Percentiles rank a stretch among this genome's conserved stretches.
These are phyloP conservation scores for Aphyosemion australe DNA, from an alignment of 2,113 vertebrate species.

Conservation along the genomic window DNA sequence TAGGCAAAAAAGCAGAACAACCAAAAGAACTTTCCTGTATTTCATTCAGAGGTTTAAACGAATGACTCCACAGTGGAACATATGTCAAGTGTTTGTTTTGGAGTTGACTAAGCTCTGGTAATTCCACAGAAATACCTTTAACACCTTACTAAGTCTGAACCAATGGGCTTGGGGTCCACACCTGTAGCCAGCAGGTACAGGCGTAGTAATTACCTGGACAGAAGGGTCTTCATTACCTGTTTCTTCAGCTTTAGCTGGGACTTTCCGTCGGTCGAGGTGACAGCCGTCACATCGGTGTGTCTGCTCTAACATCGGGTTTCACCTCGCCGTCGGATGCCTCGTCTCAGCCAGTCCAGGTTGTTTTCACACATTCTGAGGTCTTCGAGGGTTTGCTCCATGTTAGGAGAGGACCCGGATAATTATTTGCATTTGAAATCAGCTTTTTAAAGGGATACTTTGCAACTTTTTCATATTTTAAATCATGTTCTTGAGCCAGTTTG, in stretches of 20 bases:
- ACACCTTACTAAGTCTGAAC: conserved; percentile 53
- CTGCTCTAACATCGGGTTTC: conserved; percentile 59
- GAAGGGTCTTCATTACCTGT: conserved; percentile 48
- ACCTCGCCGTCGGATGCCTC: conserved; percentile 19
- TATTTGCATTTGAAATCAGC: conserved; percentile 46
- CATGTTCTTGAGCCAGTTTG: too few relatives aligned
- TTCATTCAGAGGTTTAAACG: conserved; percentile 10
- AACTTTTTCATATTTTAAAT: too few relatives aligned
- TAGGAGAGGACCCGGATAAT: conserved; percentile 47
- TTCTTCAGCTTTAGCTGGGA: conserved; percentile 35
- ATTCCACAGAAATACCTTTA: conserved; percentile 36
- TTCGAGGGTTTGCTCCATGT: conserved; percentile 39
- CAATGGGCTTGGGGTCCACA: conserved; percentile 46
- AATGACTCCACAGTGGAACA: conserved; percentile 34
- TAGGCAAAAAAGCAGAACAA: neutral
- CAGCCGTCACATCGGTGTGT: conserved; percentile 40
- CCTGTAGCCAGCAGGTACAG: conserved; percentile 51
- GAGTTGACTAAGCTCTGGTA: conserved; percentile 52
- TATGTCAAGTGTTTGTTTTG: conserved; percentile 54
- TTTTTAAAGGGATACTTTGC: too few relatives aligned
- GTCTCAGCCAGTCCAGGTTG: conserved; percentile 23
- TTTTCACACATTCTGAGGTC: conserved; percentile 50
- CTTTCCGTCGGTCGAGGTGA: conserved; percentile 49
- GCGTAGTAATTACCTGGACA: conserved; percentile 58
- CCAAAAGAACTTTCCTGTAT: conserved; percentile 10